Evolutionary conservation across 2,113 vertebrate species (phyloP), one percentile per base, ranked within the genome.

Genomic region (Xenotilapia longispinis): DNA sequence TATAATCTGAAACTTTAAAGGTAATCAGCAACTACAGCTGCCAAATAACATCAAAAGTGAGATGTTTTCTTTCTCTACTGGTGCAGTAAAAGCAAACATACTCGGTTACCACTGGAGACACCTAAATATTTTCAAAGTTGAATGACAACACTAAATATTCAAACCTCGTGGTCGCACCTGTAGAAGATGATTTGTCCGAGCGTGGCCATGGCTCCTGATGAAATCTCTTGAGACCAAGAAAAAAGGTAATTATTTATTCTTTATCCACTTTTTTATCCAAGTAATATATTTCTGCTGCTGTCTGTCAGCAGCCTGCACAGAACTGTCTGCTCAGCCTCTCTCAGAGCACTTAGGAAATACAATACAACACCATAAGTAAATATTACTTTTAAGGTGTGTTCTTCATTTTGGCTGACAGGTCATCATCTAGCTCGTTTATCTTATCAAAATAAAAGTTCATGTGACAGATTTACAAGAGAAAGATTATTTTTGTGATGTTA

Each of bases 341-440:
- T 33, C 40, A 2, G 33, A 75, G 81, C 55, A 9, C 45, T 36
- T 38, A 15, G 9, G 1, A 31, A 84, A 82, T 47, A 23, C 79
- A 85, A 82, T 40, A 19, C 81, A 81, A 82, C 91, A 40, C 93
- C 88, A 91, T 91, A 9, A 90, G 93, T 87, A 88, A 94, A 95
- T 90, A 94, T 94, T 94, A 82, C 68, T 26, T 88, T 89, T 84
- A 60, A 92, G 95, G 95, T 23, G 95, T 93, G 82, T 58, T 14
- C 86, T 79, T 33, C 11, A 6, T 33, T 13, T 26, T 23, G 36
- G 81, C 40, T 84, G 81, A 21, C 58, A 15, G 17, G 73, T 49
- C 5, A 9, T 73, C 82, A 23, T n/a, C 7, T 6, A 21, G 23
- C 28, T 84, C 2, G 0, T 84, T 87, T 19, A 49, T 49, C 70